Conservation (phyloP, 1,140 invertebrate genomes). For the Aphaenogaster floridana region DNA sequence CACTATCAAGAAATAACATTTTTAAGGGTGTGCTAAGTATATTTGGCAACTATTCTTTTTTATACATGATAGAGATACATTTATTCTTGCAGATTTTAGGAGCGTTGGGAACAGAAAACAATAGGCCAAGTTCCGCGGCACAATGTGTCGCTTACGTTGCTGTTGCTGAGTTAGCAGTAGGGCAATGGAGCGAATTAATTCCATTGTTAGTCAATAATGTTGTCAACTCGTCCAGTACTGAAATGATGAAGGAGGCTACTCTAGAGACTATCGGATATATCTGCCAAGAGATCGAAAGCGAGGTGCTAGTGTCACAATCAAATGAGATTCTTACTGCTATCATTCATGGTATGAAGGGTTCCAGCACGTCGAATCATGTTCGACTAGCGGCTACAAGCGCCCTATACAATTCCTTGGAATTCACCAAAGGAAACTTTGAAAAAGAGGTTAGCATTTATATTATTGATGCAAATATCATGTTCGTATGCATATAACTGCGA, state of each 20-base stretch:
- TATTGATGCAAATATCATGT: not conserved
- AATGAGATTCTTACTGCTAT: slow-evolving; percentile 99
- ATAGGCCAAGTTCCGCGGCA: slow-evolving; percentile 97
- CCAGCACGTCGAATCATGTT: slow-evolving; percentile 93
- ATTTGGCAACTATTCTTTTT: not conserved
- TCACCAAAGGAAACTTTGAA: slow-evolving; percentile 99
- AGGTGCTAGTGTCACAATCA: slow-evolving; percentile 95
- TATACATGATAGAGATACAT: not conserved
- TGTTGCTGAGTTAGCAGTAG: slow-evolving; percentile 96
- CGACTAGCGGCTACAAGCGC: slow-evolving; percentile 98
- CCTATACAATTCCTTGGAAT: slow-evolving; percentile 99
- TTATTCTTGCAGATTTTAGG: slow-evolving; percentile 91
- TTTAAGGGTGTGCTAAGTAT: not conserved
- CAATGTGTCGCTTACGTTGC: slow-evolving; percentile 99
- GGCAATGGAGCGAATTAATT: slow-evolving; percentile 95
- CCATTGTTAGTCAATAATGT: slow-evolving; percentile 96
- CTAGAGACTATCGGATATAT: slow-evolving; percentile 98
- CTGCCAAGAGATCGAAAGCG: slow-evolving; percentile 95
- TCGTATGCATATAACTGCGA: not conserved
- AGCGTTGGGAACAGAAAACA: slow-evolving; percentile 98
- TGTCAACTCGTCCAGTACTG: slow-evolving; percentile 94
- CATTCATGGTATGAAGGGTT: slow-evolving; percentile 98
- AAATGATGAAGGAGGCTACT: slow-evolving; percentile 98
- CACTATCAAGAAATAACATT: not conserved
- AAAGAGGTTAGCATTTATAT: slow-evolving; percentile 90